A percentile compares a stretch with the other conserved stretches of the same genome.
These are phyloP conservation scores for Zaprionus bogoriensis DNA, from an alignment of 2,888 invertebrate genomes.

Conservation along the genomic window DNA sequence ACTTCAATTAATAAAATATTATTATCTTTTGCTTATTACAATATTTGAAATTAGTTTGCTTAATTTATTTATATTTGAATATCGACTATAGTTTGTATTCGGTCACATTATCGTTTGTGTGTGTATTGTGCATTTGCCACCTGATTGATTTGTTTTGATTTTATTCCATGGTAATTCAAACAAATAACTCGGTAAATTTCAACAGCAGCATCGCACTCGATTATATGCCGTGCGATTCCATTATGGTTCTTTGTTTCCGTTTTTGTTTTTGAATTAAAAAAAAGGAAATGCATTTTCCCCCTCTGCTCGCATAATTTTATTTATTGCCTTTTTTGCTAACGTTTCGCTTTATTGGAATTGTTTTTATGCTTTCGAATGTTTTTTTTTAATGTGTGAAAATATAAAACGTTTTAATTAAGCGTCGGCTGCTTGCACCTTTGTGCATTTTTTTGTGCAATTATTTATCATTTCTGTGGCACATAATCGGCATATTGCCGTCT, in stretches of 20 bases:
- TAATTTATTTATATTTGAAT: not conserved
- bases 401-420: slow-evolving; percentile 42
- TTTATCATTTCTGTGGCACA: slow-evolving; percentile 19
- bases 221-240: not conserved
- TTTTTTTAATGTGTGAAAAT: not conserved
- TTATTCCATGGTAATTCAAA: slow-evolving; percentile 14
- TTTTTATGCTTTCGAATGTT: not conserved
- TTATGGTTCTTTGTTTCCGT: not conserved
- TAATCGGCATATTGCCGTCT: slow-evolving; percentile 13
- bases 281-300: not conserved
- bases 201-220: not conserved
- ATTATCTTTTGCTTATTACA: too few species aligned
- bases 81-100: not conserved
- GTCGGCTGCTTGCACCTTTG: slow-evolving; percentile 1
- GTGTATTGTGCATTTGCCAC: not conserved
- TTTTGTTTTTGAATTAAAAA: not conserved
- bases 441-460: slow-evolving; percentile 24
- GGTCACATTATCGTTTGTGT: not conserved
- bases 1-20: too few species aligned
- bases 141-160: slow-evolving; percentile 1
- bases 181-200: not conserved
- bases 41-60: too few species aligned
- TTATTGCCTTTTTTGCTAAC: not conserved
- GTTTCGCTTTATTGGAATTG: slow-evolving; percentile 14
- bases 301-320: not conserved